Percentiles rank a stretch among this genome's conserved stretches.
Evolutionary conservation across 2,888 invertebrate species (phyloP).

Genomic region (Bedellia somnulentella): DNA sequence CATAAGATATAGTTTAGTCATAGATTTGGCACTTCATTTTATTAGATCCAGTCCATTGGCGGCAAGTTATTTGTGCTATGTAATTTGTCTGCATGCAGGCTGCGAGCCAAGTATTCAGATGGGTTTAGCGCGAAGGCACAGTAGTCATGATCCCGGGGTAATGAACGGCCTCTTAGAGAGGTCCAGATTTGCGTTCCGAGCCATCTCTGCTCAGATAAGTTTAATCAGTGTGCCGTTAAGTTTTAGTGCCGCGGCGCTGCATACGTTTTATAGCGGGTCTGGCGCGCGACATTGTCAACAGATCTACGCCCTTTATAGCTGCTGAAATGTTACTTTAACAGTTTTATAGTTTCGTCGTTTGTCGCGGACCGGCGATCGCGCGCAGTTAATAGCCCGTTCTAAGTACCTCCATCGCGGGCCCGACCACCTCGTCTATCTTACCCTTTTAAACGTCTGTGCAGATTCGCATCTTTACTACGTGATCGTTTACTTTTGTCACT

Average conservation of each 20-base stretch:
- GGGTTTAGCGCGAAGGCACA: neutral
- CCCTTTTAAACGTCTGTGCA: conserved; percentile 35
- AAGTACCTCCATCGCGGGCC: conserved; percentile 57
- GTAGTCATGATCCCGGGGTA: neutral
- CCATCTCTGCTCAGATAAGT: conserved; percentile 37
- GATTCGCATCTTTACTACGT: conserved; percentile 48
- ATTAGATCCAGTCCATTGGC: conserved; percentile 1
- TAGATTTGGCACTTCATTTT: too few relatives aligned
- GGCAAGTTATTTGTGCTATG: neutral
- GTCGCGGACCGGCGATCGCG: conserved; percentile 50
- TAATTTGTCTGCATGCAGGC: neutral
- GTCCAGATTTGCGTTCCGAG: conserved; percentile 37
- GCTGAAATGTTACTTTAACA: conserved; percentile 60
- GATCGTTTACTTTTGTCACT: too few relatives aligned
- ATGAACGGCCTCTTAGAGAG: conserved; percentile 32
- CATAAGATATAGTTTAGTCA: too few relatives aligned
- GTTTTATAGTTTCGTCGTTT: conserved; percentile 60
- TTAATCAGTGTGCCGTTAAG: conserved; percentile 57
- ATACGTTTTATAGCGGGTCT: conserved; percentile 57
- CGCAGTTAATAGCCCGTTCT: conserved; percentile 52
- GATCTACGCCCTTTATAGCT: conserved; percentile 59
- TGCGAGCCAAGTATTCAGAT: neutral
- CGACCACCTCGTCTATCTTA: conserved; percentile 44
- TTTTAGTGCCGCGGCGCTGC: conserved; percentile 51
- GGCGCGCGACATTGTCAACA: conserved; percentile 58